Base-by-base conservation (phyloP, 2,113 vertebrate species). In the Anguilla rostrata region DNA sequence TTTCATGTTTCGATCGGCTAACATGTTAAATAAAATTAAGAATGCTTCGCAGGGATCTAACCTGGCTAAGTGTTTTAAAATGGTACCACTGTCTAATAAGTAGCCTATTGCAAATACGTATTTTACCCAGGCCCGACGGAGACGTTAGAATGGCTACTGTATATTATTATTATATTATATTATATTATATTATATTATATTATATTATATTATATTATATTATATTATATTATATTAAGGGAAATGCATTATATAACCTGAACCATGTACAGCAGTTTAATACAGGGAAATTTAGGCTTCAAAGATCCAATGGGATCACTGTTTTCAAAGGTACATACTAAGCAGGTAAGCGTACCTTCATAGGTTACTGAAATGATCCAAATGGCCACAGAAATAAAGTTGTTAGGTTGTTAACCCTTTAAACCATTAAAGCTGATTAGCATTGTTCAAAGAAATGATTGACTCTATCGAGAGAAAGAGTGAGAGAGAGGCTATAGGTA, bases 401-500 rank as follows among this genome's bases (percentile, higher is more conserved):
- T 34, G 34, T 14, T 80, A 46, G 22, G 16, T n/a, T 49, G n/a
- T 83, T 49, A 29, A 20, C 46, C 71, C 71, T 26, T 75, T 34
- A 26, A 56, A 18, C 5, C 81, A 53, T 26, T n/a, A 43, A n/a
- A 29, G 46, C 16, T 29, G n/a, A 83, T 49, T 15, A 46, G 80
- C 43, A 82, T 1, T 34, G 26, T n/a, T 14, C 34, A 75, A 15
- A 34, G 8, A 34, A 14, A 14, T 12, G 71, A 75, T 34, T 75
- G 71, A 34, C n/a, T 22, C 84, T 41, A 86, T 26, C 26, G 18
- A 80, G 22, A 86, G 56, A 86, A 1, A 41, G 39, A 81, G 7
- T 75, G 18, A 86, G 41, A 46, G 60, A 82, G 82, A 53, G 16
- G 75, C 81, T 57, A 83, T 87, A 79, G 75, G 18, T 84, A 78